phyloP scores from a whole-genome alignment of 2,113 vertebrate species.

The Cephalophus harveyi region DNA sequence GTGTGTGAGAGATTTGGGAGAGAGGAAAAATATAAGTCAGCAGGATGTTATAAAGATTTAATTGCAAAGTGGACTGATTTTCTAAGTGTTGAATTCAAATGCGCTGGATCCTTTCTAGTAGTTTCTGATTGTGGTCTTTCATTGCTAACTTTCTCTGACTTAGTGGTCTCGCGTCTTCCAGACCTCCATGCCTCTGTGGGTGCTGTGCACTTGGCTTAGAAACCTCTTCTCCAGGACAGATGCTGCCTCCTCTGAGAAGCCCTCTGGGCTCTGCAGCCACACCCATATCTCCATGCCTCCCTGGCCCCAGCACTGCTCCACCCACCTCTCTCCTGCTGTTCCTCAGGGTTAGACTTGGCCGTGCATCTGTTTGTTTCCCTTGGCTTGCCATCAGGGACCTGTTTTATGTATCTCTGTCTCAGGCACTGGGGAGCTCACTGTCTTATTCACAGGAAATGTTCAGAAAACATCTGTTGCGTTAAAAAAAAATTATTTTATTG shows the following conservation, averaged over 20 bases:
- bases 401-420: background rate
- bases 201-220: background rate
- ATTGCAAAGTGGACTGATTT: background rate
- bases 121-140: background rate
- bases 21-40: background rate
- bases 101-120: background rate
- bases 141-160: no score
- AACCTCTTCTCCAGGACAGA: background rate
- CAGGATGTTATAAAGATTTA: background rate
- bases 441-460: background rate
- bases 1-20: background rate
- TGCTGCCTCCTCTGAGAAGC: background rate
- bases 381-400: background rate
- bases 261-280: background rate
- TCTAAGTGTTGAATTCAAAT: background rate
- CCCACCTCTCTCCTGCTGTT: background rate
- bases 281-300: accelerated
- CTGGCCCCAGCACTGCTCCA: accelerated
- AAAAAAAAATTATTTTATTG: background rate
- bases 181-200: background rate
- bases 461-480: background rate
- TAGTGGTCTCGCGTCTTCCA: background rate
- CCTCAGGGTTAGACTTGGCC: background rate
- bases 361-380: background rate
- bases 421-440: background rate